Evolutionary conservation across 2,888 invertebrate genomes (phyloP), one percentile per base, ranked within the genome.

Genomic region (Pandemis cinnamomeana): DNA sequence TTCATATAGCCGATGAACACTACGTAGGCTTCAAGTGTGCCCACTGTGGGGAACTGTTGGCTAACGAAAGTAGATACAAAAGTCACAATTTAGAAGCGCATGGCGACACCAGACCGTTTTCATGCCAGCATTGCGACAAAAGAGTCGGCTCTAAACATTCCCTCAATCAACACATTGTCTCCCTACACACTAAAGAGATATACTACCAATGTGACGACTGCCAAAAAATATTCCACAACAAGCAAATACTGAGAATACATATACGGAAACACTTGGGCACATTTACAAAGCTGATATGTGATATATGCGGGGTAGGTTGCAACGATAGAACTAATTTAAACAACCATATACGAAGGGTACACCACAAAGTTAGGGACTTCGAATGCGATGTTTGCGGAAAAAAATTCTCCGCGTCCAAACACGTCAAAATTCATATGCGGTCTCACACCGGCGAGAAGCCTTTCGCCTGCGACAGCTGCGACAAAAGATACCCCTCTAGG

Each of bases 251-350:
- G 15, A 61, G 20, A 13, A 62, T 74, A 53, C 74, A 74, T 55
- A n/a, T 74, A 7, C 53, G 6, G 6, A 74, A 74, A 10, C 74
- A 74, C 7, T 11, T 51, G n/a, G 74, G 74, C 2, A 74, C 70
- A 3, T 74, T 74, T 46, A 74, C 66, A 10, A 74, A 74, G 20
- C 36, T 74, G 2, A 74, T 74, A 20, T 74, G 74, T 4, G 74
- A 74, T 41, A 70, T 71, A 36, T 74, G 74, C 5, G 74, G 74
- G 8, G 61, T 71, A 0, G 61, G 61, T 0, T 71, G 74, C 10
- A 74, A 74, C 7, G 74, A 74, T 7, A 67, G 7, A 6, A 74
- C 70, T 0, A 74, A 74, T n/a, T 20, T 74, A 3, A 70, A 60
- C 8, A 46, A 46, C 0, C 74, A 74, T 10, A 66, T 74, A 0